Conservation (phyloP, 1,140 invertebrate genomes). For the Cotesia glomerata region DNA sequence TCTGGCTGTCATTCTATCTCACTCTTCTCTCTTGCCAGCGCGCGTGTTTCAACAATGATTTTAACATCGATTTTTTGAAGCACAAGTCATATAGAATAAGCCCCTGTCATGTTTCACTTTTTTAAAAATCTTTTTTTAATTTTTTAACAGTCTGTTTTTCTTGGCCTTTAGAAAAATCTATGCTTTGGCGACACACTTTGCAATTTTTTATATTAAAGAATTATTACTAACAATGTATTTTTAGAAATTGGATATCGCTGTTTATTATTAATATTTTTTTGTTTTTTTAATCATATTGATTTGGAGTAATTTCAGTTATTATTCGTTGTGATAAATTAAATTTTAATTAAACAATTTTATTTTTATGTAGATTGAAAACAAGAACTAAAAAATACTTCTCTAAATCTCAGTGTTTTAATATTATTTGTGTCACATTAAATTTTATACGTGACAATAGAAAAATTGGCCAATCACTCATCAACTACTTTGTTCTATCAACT, state of each 20-base stretch:
- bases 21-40: constrained; percentile 5
- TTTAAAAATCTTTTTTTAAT: background rate
- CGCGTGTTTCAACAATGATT: constrained; percentile 21
- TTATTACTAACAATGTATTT: no score
- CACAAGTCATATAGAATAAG: constrained; percentile 4
- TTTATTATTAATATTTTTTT: background rate
- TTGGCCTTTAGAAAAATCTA: background rate
- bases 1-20: constrained; percentile 28
- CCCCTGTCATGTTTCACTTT: background rate
- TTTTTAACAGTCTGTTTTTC: background rate
- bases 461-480: constrained; percentile 9
- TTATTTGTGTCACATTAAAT: background rate
- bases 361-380: background rate
- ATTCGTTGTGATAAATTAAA: background rate
- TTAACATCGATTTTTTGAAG: constrained; percentile 18
- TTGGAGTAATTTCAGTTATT: no score
- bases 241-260: no score
- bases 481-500: background rate
- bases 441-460: constrained; percentile 14
- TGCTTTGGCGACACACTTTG: no score
- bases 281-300: no score
- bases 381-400: background rate
- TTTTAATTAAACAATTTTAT: background rate
- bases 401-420: background rate
- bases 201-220: no score